These are phyloP conservation scores for Chrysolina haemoptera DNA, from an alignment of 2,888 invertebrate genomes.

Conservation along the genomic window DNA sequence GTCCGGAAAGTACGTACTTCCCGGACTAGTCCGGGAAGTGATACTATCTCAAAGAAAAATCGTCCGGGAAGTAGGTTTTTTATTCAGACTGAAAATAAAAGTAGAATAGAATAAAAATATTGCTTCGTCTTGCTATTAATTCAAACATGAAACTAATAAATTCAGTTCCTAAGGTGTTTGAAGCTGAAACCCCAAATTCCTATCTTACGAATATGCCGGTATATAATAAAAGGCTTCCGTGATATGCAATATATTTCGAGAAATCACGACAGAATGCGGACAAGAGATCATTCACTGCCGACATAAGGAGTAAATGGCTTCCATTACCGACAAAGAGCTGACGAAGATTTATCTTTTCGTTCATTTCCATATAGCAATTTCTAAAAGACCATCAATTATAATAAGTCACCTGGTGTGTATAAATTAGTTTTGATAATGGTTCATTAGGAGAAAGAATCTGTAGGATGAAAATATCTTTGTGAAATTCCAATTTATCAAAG, in stretches of 20 bases:
- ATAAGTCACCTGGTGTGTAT: constrained; percentile 43
- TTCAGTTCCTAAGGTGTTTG: too few species aligned
- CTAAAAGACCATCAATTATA: constrained; percentile 45
- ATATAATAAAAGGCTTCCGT: not conserved
- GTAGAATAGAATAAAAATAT: too few species aligned
- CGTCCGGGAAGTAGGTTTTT: too few species aligned
- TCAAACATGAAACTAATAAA: too few species aligned
- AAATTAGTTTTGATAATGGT: constrained; percentile 54
- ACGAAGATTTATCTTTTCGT: not conserved
- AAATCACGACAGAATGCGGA: not conserved
- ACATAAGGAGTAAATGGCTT: not conserved
- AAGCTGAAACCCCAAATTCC: not conserved
- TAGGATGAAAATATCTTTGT: constrained; percentile 54
- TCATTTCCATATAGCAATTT: constrained; percentile 40
- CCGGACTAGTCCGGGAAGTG: too few species aligned
- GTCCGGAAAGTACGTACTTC: too few species aligned
- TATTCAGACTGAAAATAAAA: too few species aligned
- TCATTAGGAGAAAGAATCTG: constrained; percentile 54
- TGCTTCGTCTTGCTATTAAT: too few species aligned
- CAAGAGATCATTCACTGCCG: not conserved
- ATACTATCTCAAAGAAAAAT: too few species aligned
- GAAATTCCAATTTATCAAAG: constrained; percentile 49
- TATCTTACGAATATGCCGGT: not conserved
- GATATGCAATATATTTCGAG: not conserved
- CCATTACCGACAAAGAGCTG: not conserved